Base-by-base conservation (phyloP, 2,113 vertebrate species). In the Strix aluco region DNA sequence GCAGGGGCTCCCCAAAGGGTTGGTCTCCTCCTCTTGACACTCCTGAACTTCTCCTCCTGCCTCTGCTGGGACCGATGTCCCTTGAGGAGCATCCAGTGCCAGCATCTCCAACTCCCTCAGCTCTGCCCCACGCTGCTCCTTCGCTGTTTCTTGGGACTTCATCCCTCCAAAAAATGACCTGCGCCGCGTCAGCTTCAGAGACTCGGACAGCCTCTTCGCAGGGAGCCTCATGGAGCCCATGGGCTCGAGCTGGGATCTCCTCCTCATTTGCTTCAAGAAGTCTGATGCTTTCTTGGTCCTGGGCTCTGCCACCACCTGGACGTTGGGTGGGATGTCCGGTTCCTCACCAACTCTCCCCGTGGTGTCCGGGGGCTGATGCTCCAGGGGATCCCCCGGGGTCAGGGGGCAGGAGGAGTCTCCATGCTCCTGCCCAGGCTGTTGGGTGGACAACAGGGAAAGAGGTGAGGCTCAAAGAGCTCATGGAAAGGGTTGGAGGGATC, bases 341-440 rank as follows among this genome's bases (percentile, higher is more conserved):
- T 57, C 66, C 74, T 61, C 12, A 0, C 8, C 1, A 2, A 2
- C 34, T 17, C 15, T 36, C 30, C 36, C 67, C 0, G 1, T 6
- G 0, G 12, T 2, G 0, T 5, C 40, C 0, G 0, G 27, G 30
- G 42, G 44, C 13, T 46, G 74, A 25, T 46, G 55, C 21, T 86
- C 72, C 44, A 10, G 59, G 29, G 26, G 9, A 11, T 3, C 4
- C 11, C 15, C 15, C 3, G 32, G 47, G 5, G 6, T 25, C 2
- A 5, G n/a, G 27, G 18, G 42, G 20, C 74, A 78, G 62, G 75
- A 51, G 51, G 86, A 74, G 10, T 17, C 65, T 25, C 57, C 38
- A 3, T 70, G 52, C 40, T 97, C 92, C 38, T 78, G 65, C 36
- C 9, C 40, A 21, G 70, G 57, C 87, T 95, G 66, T 25, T 49